Evolutionary conservation across 2,113 vertebrate genomes (phyloP), one percentile per base, ranked within the genome.

Genomic region (Mastomys natalensis): DNA sequence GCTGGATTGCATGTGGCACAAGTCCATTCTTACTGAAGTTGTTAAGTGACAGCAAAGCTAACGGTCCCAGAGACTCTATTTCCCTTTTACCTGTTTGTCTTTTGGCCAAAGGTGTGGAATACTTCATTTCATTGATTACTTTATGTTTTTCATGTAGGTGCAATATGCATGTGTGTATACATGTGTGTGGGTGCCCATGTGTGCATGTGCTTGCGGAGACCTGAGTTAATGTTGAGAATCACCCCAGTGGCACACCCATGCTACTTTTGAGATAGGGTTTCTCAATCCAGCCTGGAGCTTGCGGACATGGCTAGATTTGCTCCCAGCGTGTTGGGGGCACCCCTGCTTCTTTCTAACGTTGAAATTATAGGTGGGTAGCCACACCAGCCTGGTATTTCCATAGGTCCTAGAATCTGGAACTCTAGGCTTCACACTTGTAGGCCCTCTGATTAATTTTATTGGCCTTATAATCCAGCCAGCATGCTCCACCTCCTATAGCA

Each of bases 121-220:
- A 77, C 37, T 22, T 85, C 94, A 22, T 87, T 48, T 93, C 78
- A 77, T 51, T 77, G 24, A 58, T 93, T 76, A 48, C 31, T 90
- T 94, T 89, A 45, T 77, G 43, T 31, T 51, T 29, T 37, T 34
- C 45, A 78, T 51, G 45, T 19, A 31, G 51, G 29, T 53, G 13
- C 17, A 48, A 9, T 78, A 48, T 78, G 31, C 13, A 13, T 78
- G 73, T 3, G 4, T 45, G 45, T 24, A 62, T 45, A 17, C 29
- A 3, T 34, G 76, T 78, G 15, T 78, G 48, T 29, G 62, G 26
- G 3, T 40, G 22, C 73, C 29, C 24, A 5, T 6, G 48, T 80
- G 31, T 21, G 31, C 8, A 16, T 80, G 48, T 80, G 45, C 43
- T 66, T 86, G 62, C 22, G 58, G 26, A 64, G 26, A n/a, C 58